Evolutionary conservation across 2,888 invertebrate species (phyloP).

Genomic region (Tipula unca): DNA sequence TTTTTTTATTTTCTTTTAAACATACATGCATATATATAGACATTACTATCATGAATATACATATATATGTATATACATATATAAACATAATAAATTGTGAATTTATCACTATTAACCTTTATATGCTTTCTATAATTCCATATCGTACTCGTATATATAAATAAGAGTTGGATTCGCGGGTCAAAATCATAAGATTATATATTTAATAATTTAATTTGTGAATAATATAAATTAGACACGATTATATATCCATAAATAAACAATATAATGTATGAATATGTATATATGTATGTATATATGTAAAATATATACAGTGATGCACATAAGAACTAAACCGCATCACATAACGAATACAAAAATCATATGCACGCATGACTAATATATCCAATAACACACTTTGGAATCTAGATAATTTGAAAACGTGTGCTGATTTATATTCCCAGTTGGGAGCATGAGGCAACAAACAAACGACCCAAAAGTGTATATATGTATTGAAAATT

Average conservation of each 20-base stretch:
- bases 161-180: not conserved
- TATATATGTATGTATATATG: not conserved
- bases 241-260: not conserved
- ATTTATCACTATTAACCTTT: not conserved
- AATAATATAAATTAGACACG: not conserved
- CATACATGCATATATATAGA: not conserved
- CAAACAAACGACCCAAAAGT: not conserved
- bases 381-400: not conserved
- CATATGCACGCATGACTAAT: not conserved
- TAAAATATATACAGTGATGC: not conserved
- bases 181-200: not conserved
- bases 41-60: not conserved
- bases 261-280: not conserved
- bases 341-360: not conserved
- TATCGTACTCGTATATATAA: too few relatives aligned
- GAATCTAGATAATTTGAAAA: not conserved
- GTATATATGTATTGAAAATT: not conserved
- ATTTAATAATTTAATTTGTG: not conserved
- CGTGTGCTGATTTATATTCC: constrained; percentile 8
- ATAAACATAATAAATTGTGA: not conserved
- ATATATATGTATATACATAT: not conserved
- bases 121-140: not conserved
- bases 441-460: not conserved
- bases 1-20: not conserved
- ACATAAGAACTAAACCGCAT: not conserved